These are phyloP conservation scores for Aldrovandia affinis DNA, from an alignment of 2,797 vertebrate species.

Conservation along the genomic window DNA sequence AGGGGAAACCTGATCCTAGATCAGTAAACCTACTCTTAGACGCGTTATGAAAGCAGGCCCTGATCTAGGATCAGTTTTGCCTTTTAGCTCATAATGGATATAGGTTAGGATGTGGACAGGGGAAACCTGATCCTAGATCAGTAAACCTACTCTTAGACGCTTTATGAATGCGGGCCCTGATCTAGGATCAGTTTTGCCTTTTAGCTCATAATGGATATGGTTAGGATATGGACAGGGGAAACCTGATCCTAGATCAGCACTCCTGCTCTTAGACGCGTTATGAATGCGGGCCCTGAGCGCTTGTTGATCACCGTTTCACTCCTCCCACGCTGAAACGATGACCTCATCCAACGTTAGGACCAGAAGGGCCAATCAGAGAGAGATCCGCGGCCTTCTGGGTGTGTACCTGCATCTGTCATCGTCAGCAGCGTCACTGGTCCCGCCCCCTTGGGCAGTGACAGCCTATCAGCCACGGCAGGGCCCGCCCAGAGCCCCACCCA, in stretches of 20 bases:
- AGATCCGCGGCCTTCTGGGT: conserved; percentile 78
- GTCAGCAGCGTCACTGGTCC: conserved; percentile 83
- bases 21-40: no score
- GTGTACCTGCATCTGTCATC: conserved; percentile 88
- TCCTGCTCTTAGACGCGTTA: not conserved
- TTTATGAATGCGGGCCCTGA: conserved; percentile 63
- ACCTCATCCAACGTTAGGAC: conserved; percentile 79
- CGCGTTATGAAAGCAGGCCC: no score
- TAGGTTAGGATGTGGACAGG: no score
- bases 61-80: no score
- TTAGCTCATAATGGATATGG: no score
- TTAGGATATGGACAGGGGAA: no score
- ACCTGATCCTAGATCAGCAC: not conserved
- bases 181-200: no score
- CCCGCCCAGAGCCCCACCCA: conserved; percentile 75
- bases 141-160: not conserved
- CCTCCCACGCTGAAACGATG: conserved; percentile 65
- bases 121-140: no score
- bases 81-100: no score
- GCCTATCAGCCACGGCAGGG: conserved; percentile 80
- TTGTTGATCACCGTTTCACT: conserved; percentile 64
- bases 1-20: no score
- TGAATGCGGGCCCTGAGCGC: conserved; percentile 66
- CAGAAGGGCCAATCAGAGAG: conserved; percentile 79
- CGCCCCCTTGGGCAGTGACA: conserved; percentile 76